Conservation (phyloP, 2,888 invertebrate genomes). For the Cataglyphis rosenhaueri region DNA sequence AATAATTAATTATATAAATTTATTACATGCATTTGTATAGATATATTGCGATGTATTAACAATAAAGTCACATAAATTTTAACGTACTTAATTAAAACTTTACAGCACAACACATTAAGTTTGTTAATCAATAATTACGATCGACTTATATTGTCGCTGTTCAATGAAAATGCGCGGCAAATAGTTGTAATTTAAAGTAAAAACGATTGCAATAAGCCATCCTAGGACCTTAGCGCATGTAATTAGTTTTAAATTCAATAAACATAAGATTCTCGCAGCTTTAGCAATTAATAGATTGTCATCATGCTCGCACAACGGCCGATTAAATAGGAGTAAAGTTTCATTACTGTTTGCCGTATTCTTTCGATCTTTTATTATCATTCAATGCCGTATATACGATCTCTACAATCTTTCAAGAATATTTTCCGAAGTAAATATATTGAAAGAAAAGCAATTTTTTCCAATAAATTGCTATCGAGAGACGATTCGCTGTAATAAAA, state of each 20-base stretch:
- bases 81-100: not conserved
- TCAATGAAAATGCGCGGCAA: slow-evolving; percentile 18
- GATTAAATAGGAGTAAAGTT: slow-evolving; percentile 33
- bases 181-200: slow-evolving; percentile 18
- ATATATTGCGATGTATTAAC: not conserved
- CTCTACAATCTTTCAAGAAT: not conserved
- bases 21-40: not conserved
- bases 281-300: slow-evolving; percentile 62
- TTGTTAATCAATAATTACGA: slow-evolving; percentile 9
- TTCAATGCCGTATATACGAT: not conserved
- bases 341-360: slow-evolving; percentile 49
- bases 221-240: slow-evolving; percentile 45
- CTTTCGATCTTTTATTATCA: not conserved
- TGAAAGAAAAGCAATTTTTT: not conserved
- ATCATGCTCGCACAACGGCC: slow-evolving; percentile 59
- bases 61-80: not conserved
- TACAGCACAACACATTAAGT: not conserved
- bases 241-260: slow-evolving; percentile 67
- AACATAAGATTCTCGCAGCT: slow-evolving; percentile 60
- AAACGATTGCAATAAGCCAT: slow-evolving; percentile 34
- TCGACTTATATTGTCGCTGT: not conserved
- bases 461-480: not conserved
- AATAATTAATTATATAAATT: not conserved
- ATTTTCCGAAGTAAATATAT: not conserved
- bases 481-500: not conserved